A percentile compares a stretch with the other conserved stretches of the same genome.
phyloP scores from a whole-genome alignment of 2,888 invertebrate genomes.

The Caenorhabditis panamensis region DNA sequence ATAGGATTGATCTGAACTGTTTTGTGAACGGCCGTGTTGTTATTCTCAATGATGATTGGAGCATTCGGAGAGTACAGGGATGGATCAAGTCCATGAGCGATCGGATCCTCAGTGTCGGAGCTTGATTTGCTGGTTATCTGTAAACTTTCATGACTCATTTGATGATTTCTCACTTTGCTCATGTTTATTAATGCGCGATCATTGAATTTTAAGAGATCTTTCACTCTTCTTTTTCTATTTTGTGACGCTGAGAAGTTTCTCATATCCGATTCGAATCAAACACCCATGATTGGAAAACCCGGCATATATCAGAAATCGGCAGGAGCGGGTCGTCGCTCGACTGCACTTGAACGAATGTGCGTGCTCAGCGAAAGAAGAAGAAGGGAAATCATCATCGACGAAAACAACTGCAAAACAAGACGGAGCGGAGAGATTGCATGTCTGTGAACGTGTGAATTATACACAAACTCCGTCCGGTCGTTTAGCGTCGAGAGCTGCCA shows the following conservation, averaged over 20 bases:
- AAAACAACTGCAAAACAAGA: constrained; percentile 41
- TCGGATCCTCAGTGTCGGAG: constrained; percentile 70
- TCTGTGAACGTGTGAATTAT: constrained; percentile 49
- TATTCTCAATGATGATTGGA: constrained; percentile 55
- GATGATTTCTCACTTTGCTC: not conserved
- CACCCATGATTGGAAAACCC: constrained; percentile 7
- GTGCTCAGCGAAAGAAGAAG: no score
- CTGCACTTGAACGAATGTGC: constrained; percentile 17
- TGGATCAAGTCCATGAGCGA: constrained; percentile 77
- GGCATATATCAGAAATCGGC: constrained; percentile 37
- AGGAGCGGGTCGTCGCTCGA: not conserved
- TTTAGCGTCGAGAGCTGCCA: constrained; percentile 9
- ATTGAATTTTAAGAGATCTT: not conserved
- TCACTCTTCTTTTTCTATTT: not conserved
- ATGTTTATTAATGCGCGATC: constrained; percentile 3
- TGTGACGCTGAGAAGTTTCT: not conserved
- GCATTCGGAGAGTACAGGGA: constrained; percentile 72
- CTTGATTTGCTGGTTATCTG: constrained; percentile 72
- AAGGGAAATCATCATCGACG: constrained; percentile 23
- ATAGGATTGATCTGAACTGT: constrained; percentile 11
- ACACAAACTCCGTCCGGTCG: constrained; percentile 5
- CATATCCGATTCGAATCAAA: constrained; percentile 24
- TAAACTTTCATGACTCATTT: constrained; percentile 30
- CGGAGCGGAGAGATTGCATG: constrained; percentile 37
- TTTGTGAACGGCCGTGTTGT: constrained; percentile 49